Evolutionary conservation across 2,888 invertebrate genomes (phyloP).

Genomic region (Schizotus pectinicornis): DNA sequence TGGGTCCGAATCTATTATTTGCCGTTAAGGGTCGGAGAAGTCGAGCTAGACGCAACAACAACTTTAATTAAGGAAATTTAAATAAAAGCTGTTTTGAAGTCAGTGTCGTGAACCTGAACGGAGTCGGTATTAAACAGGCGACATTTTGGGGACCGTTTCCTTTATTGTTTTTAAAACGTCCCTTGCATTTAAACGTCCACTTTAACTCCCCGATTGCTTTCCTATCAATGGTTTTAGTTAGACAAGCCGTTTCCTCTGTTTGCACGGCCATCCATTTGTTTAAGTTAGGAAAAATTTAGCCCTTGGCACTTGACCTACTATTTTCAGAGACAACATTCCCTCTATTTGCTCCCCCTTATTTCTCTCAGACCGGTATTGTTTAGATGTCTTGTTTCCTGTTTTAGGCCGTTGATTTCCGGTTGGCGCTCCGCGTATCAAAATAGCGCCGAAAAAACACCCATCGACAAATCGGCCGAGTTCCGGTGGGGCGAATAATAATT

Average conservation of each 20-base stretch:
- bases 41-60: slow-evolving; percentile 1
- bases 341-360: slow-evolving; percentile 21
- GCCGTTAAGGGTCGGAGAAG: background rate
- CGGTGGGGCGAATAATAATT: slow-evolving; percentile 13
- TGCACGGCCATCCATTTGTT: slow-evolving; percentile 30
- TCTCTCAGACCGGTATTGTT: slow-evolving; percentile 14
- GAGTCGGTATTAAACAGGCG: slow-evolving; percentile 17
- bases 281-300: slow-evolving; percentile 28
- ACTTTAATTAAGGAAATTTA: slow-evolving; percentile 32
- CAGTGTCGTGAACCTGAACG: slow-evolving; percentile 21
- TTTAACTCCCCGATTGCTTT: slow-evolving; percentile 31
- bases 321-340: slow-evolving; percentile 28
- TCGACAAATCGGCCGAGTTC: background rate
- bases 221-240: slow-evolving; percentile 30
- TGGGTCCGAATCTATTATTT: too few relatives aligned
- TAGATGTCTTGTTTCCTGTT: slow-evolving; percentile 13
- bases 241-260: slow-evolving; percentile 24
- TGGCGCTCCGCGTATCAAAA: background rate
- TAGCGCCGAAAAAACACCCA: background rate
- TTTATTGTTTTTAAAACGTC: slow-evolving; percentile 33
- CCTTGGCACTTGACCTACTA: slow-evolving; percentile 25
- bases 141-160: slow-evolving; percentile 26
- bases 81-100: slow-evolving; percentile 30
- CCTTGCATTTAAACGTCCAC: slow-evolving; percentile 36
- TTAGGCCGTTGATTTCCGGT: background rate